Evolutionary conservation across 2,797 vertebrate genomes (phyloP).

Genomic region (Toxotes lorentzi): DNA sequence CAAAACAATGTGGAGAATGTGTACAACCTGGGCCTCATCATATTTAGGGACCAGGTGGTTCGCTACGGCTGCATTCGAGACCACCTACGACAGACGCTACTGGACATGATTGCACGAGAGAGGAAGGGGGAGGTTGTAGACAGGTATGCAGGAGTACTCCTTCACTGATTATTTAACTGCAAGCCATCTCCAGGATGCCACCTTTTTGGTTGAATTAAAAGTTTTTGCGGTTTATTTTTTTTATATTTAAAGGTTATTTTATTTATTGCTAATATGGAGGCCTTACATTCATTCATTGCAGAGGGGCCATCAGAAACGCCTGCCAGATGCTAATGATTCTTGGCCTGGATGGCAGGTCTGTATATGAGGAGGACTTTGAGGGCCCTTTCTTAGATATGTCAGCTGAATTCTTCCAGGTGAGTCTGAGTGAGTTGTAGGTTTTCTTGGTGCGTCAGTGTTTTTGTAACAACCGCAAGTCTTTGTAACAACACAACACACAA

Average conservation of each 20-base stretch:
- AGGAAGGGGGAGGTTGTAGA: slow-evolving; percentile 98
- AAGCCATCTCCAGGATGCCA: neutral
- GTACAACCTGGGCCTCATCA: slow-evolving; percentile 98
- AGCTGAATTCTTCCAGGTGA: slow-evolving; percentile 98
- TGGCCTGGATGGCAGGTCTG: slow-evolving; percentile 94
- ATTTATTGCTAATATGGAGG: neutral
- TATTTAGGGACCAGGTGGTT: slow-evolving; percentile 98
- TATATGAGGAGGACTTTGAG: slow-evolving; percentile 99
- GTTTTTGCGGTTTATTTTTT: neutral
- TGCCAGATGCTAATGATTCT: slow-evolving; percentile 99
- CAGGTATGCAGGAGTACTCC: slow-evolving; percentile 83
- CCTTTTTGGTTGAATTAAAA: neutral
- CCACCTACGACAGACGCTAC: slow-evolving; percentile 93
- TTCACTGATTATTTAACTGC: neutral
- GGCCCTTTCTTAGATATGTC: slow-evolving; percentile 98
- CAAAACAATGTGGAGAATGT: slow-evolving; percentile 99
- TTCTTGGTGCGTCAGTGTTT: neutral
- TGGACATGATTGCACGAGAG: slow-evolving; percentile 98
- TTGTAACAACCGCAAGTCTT: neutral
- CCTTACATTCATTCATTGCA: slow-evolving; percentile 67
- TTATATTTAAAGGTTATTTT: neutral
- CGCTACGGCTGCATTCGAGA: slow-evolving; percentile 96
- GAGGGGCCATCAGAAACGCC: slow-evolving; percentile 96
- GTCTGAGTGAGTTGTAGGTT: slow-evolving; percentile 7
- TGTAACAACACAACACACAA: neutral